A percentile compares a stretch with the other conserved stretches of the same genome.
These are phyloP conservation scores for Acanthornis magna DNA, from an alignment of 2,797 vertebrate species.

Conservation along the genomic window DNA sequence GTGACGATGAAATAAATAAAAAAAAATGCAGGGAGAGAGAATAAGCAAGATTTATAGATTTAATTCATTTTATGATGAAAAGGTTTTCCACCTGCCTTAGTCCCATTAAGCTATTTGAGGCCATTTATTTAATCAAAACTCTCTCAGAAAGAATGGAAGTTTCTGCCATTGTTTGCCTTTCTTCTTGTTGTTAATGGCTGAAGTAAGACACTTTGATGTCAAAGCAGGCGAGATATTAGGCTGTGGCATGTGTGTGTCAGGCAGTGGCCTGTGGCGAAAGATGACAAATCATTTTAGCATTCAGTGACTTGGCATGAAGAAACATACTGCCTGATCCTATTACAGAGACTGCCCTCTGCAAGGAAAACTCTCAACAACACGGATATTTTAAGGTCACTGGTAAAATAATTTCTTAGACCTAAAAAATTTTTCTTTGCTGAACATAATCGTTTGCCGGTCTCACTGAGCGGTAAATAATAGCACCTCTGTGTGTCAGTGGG, in stretches of 20 bases:
- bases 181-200: not conserved
- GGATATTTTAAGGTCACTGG: constrained; percentile 38
- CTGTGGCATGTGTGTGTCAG: constrained; percentile 42
- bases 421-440: constrained; percentile 3
- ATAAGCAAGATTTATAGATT: constrained; percentile 6
- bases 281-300: constrained; percentile 57
- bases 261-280: constrained; percentile 31
- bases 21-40: not conserved
- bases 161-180: not conserved
- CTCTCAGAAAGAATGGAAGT: not conserved
- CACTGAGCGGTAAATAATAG: constrained; percentile 9
- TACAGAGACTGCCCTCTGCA: constrained; percentile 19
- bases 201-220: constrained; percentile 39
- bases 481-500: not conserved
- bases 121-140: constrained; percentile 39
- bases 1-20: not conserved
- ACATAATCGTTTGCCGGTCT: not conserved
- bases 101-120: not conserved
- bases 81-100: not conserved
- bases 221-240: not conserved
- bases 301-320: constrained; percentile 49
- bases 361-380: constrained; percentile 7
- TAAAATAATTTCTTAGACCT: constrained; percentile 16
- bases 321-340: constrained; percentile 42
- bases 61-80: constrained; percentile 20